Evolutionary conservation across 2,113 vertebrate species (phyloP), one percentile per base, ranked within the genome.

Genomic region (Regulus satrapa): DNA sequence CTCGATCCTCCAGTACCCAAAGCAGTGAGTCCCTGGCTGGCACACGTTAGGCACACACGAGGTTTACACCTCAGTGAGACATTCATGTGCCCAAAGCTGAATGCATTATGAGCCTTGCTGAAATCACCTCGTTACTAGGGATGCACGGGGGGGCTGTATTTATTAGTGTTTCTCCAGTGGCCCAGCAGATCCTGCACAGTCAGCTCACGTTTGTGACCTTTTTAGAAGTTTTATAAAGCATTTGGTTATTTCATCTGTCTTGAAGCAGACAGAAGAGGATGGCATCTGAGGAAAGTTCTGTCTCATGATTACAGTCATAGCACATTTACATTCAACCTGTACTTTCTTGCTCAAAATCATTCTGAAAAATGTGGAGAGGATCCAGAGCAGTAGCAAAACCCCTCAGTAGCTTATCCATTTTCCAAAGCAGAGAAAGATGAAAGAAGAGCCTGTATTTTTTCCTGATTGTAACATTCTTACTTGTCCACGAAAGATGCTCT

Each of bases 141-240:
- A 56, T 1, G 3, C 21, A 12, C 9, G 25, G 8, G 2, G 5
- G 3, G 1, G 0, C 1, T 24, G 38, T 38, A 21, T 40, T 64
- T 46, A 5, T 58, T 23, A 4, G 20, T 73, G 17, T 67, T 90
- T 86, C 31, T 73, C 29, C 6, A 25, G 48, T 18, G 29, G 38
- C 18, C 18, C 34, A 81, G 48, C 19, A 80, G 17, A 63, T 49
- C n/a, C 38, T 58, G 23, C 10, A 51, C 13, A 19, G 49, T 16
- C 14, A 49, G 18, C 0, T 6, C 19, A 49, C 24, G 32, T 74
- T 74, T 49, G 10, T n/a, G 49, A 54, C 43, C 21, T 68, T 56
- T 51, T 21, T 28, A 77, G 61, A 73, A 19, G 9, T 41, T 93
- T 72, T 54, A 21, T 0, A 2, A 80, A 18, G 36, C 5, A 11